phyloP scores from a whole-genome alignment of 2,113 vertebrate genomes.

The Amblyopsis rosae region DNA sequence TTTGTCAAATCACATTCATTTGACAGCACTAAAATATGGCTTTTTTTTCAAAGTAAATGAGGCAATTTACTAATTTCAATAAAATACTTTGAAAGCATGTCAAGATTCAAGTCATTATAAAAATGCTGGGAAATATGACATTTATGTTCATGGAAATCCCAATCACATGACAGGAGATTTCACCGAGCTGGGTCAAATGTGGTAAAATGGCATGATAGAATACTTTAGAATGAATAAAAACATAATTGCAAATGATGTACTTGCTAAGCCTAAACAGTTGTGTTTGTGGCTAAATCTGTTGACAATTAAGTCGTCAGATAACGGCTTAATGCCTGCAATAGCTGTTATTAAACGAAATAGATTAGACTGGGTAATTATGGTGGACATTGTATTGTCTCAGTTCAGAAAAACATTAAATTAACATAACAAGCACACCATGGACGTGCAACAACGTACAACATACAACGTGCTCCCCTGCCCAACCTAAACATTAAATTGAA shows the following conservation, averaged over 20 bases:
- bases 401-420: no score
- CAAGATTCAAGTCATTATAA: constrained; percentile 40
- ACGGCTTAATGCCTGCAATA: no score
- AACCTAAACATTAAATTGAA: no score
- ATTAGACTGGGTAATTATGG: no score
- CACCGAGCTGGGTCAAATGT: constrained; percentile 58
- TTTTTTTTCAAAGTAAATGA: constrained; percentile 35
- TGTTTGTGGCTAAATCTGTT: no score
- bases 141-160: constrained; percentile 40
- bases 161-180: constrained; percentile 60
- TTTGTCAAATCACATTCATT: constrained; percentile 1
- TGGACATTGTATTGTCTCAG: no score
- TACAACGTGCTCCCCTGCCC: no score
- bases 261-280: no score
- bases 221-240: constrained; percentile 36
- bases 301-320: no score
- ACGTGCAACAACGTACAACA: no score
- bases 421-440: no score
- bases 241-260: constrained; percentile 37
- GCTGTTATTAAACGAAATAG: no score
- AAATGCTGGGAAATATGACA: constrained; percentile 2
- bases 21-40: constrained; percentile 28
- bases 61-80: constrained; percentile 12
- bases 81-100: constrained; percentile 20
- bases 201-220: constrained; percentile 50